Evolutionary conservation across 2,113 vertebrate species (phyloP).

Genomic region (Ceuthmochares aereus): DNA sequence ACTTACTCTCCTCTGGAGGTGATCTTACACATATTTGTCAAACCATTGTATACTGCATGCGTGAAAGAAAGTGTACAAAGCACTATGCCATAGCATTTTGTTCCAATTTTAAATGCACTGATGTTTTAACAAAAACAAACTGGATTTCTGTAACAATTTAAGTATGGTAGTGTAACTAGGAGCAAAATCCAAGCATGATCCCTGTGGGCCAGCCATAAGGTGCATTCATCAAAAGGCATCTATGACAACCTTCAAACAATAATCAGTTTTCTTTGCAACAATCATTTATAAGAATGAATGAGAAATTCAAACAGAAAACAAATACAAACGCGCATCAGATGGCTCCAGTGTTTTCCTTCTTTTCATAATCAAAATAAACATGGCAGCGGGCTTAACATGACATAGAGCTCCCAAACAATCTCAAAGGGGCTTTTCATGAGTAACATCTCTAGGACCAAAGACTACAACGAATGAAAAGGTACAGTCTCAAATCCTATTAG

Average conservation of each 20-base stretch:
- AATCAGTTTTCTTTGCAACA: rapidly evolving
- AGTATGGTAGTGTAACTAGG: background rate
- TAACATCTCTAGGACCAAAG: background rate
- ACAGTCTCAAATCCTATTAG: background rate
- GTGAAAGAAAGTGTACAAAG: background rate
- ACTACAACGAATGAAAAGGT: background rate
- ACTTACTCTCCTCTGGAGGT: background rate
- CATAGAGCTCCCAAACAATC: background rate
- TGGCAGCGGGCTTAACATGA: background rate
- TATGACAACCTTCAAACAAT: background rate
- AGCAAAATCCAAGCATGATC: background rate
- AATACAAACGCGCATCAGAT: background rate
- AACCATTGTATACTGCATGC: background rate
- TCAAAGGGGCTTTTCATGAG: background rate
- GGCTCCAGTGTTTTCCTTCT: background rate
- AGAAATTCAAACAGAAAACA: background rate
- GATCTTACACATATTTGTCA: background rate
- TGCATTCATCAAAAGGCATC: background rate
- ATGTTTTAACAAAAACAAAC: background rate
- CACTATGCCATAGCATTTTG: background rate
- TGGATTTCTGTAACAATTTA: background rate
- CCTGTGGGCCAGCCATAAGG: background rate
- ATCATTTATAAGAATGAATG: background rate
- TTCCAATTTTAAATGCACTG: background rate
- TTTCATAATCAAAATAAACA: background rate